Conservation (phyloP, 2,113 vertebrate genomes). For the Ceyx margarethae region DNA sequence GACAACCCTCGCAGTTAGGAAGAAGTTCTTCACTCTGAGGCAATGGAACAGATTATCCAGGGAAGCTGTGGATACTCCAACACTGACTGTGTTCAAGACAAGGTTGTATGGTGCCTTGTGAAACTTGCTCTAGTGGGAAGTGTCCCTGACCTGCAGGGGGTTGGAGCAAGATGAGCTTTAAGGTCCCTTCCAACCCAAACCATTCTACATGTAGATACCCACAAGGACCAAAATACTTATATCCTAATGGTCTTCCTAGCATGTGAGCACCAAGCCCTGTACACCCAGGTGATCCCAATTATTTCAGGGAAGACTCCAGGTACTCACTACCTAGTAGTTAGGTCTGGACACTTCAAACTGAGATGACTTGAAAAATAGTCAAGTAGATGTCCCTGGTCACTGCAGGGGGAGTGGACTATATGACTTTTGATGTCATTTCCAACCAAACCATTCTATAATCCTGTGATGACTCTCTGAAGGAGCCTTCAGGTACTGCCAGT, state of each 20-base stretch:
- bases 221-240: neutral
- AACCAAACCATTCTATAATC: no score
- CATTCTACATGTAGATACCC: neutral
- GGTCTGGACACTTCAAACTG: neutral
- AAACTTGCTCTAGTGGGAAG: no score
- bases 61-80: no score
- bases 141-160: no score
- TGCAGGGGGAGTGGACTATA: neutral
- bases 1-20: no score
- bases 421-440: neutral
- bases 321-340: neutral
- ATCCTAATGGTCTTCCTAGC: neutral
- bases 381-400: neutral
- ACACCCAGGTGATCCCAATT: neutral
- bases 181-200: no score
- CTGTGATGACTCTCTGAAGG: neutral
- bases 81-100: no score
- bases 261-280: neutral
- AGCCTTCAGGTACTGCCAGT: neutral
- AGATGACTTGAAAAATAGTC: neutral
- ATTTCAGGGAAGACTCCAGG: neutral
- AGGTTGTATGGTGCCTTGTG: no score
- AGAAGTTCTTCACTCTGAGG: no score
- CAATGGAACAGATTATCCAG: no score
- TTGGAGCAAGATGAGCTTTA: no score